Percentiles rank a stretch among this genome's conserved stretches.
phyloP scores from a whole-genome alignment of 2,888 invertebrate genomes.

The Drosophila monieri region DNA sequence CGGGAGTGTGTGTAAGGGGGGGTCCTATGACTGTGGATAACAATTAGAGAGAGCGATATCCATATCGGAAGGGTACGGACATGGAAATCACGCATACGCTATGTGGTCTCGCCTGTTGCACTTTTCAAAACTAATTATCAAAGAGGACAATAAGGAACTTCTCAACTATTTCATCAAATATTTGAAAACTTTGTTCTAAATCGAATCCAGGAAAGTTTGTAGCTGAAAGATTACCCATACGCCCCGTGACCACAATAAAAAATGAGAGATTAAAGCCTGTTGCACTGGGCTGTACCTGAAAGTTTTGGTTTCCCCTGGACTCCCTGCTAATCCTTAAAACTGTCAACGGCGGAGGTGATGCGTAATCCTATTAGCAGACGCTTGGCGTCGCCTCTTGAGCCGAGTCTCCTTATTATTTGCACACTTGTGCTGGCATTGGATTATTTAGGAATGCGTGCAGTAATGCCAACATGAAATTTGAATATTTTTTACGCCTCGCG shows the following conservation, averaged over 20 bases:
- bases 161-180: not conserved
- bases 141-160: not conserved
- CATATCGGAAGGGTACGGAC: slow-evolving; percentile 24
- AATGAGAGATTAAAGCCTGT: slow-evolving; percentile 18
- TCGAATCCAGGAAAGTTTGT: not conserved
- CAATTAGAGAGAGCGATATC: slow-evolving; percentile 53
- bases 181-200: not conserved
- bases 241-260: slow-evolving; percentile 5
- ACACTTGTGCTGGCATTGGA: slow-evolving; percentile 57
- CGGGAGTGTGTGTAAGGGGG: not conserved
- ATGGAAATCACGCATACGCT: slow-evolving; percentile 44
- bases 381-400: slow-evolving; percentile 35
- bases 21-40: slow-evolving; percentile 48
- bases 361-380: slow-evolving; percentile 73
- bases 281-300: slow-evolving; percentile 7
- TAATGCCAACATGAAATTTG: slow-evolving; percentile 73
- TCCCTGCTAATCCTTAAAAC: slow-evolving; percentile 53
- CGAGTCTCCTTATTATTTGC: slow-evolving; percentile 27
- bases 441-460: slow-evolving; percentile 77
- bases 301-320: slow-evolving; percentile 14
- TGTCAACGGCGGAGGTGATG: slow-evolving; percentile 52
- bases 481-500: slow-evolving; percentile 68
- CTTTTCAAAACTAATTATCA: not conserved
- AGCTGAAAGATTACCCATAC: not conserved
- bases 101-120: slow-evolving; percentile 29